Base-by-base conservation (phyloP, 2,797 vertebrate genomes). In the Microtus obscurus region DNA sequence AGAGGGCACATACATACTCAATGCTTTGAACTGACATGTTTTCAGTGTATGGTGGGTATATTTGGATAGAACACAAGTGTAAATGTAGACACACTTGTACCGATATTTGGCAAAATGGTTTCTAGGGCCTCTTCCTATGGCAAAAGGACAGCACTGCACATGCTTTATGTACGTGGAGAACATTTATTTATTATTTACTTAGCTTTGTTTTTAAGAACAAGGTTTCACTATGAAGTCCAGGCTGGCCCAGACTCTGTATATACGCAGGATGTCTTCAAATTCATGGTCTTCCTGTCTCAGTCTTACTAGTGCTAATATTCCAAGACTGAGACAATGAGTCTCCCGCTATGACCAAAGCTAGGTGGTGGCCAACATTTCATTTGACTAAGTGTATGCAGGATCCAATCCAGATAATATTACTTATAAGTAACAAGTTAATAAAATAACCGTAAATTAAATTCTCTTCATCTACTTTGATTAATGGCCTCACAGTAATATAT, bases 381-480 rank as follows among this genome's bases (percentile, higher is more conserved):
- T 91, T 87, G 51, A 86, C 45, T 63, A 73, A 89, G 5, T 90
- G 4, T 37, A 48, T 29, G 21, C 31, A 59, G 10, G 31, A 74
- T 53, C 8, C 29, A 81, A 8, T 29, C 63, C 9, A 77, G 61
- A 13, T 76, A 93, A 91, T 93, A 90, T 12, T 80, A 79, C 27
- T 92, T 86, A 31, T 43, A 87, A 91, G 34, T 45, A 78, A 11
- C 45, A 79, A 89, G 12, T 92, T 87, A 95, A 91, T 89, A 88
- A 93, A 94, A 93, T 29, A 67, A 25, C 4, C 7, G 29, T 65
- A 90, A 94, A 59, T 82, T 78, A 93, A 90, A 2, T 92, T 80
- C 34, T 93, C 31, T 48, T 91, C 14, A 87, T 34, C 90, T 93
- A 77, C 63, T 93, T 95, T 95, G n/a, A 1, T 83, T 61, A 93